phyloP scores from a whole-genome alignment of 1,140 invertebrate species.

The Episyrphus balteatus region DNA sequence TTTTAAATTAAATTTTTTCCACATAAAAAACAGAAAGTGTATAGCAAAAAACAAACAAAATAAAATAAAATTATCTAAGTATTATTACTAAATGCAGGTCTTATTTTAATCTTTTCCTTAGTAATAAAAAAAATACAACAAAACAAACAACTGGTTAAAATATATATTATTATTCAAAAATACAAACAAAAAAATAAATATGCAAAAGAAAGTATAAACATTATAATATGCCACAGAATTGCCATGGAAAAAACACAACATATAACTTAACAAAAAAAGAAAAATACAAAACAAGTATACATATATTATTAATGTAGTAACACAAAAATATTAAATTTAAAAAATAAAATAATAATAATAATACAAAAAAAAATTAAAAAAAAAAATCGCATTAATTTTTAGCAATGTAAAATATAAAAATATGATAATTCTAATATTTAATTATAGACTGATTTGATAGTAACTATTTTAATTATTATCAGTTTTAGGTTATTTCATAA shows the following conservation, averaged over 20 bases:
- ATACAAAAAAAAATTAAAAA: not conserved
- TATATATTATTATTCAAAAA: too few relatives aligned
- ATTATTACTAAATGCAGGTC: too few relatives aligned
- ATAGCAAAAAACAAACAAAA: too few relatives aligned
- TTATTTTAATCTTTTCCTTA: too few relatives aligned
- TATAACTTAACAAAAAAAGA: not conserved
- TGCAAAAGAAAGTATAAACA: too few relatives aligned
- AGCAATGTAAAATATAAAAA: not conserved
- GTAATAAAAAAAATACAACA: too few relatives aligned
- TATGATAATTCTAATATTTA: conserved; percentile 2
- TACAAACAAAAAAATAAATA: too few relatives aligned
- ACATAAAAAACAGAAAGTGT: too few relatives aligned
- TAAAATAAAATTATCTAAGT: too few relatives aligned
- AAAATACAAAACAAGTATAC: not conserved
- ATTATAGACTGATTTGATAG: conserved; percentile 15
- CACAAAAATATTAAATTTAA: not conserved
- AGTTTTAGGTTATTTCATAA: too few relatives aligned
- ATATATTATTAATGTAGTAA: not conserved
- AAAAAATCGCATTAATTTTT: not conserved
- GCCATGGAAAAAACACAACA: not conserved
- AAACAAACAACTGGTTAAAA: too few relatives aligned
- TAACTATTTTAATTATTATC: conserved; percentile 7
- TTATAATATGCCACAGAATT: conserved; percentile 1
- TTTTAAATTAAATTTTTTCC: too few relatives aligned
- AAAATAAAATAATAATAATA: not conserved